These are phyloP conservation scores for Sinohyriopsis cumingii DNA, from an alignment of 2,888 invertebrate species.

Conservation along the genomic window DNA sequence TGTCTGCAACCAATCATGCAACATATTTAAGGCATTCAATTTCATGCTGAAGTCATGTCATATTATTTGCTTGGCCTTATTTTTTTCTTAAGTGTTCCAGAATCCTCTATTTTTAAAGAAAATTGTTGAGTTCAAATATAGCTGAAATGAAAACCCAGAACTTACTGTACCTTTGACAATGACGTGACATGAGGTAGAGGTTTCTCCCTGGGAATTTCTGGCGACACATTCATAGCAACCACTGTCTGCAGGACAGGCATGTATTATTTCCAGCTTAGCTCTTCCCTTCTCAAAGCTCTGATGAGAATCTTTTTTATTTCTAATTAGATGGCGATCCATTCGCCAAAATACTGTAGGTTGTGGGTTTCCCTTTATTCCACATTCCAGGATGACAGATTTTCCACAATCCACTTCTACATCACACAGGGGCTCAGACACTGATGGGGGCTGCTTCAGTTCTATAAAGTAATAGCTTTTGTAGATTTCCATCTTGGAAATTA, in stretches of 20 bases:
- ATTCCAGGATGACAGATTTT: slow-evolving; percentile 44
- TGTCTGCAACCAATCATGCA: too few species aligned
- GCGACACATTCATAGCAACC: slow-evolving; percentile 61
- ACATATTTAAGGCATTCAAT: too few species aligned
- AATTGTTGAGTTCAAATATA: too few species aligned
- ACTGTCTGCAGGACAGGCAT: slow-evolving; percentile 44
- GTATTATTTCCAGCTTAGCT: slow-evolving; percentile 53
- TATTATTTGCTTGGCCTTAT: too few species aligned
- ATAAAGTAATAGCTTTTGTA: slow-evolving; percentile 12
- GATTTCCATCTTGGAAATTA: background rate
- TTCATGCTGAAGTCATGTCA: too few species aligned
- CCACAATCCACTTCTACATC: slow-evolving; percentile 39
- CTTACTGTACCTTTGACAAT: slow-evolving; percentile 29
- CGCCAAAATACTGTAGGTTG: slow-evolving; percentile 56
- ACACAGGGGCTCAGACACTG: slow-evolving; percentile 34
- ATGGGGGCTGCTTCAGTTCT: slow-evolving; percentile 45
- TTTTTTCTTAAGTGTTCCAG: too few species aligned
- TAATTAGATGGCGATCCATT: slow-evolving; percentile 54
- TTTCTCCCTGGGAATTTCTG: slow-evolving; percentile 50
- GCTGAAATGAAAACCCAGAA: too few species aligned
- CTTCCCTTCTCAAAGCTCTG: slow-evolving; percentile 49
- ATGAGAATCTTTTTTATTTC: slow-evolving; percentile 48
- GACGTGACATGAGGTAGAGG: slow-evolving; percentile 45
- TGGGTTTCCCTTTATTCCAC: slow-evolving; percentile 52
- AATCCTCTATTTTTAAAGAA: too few species aligned